Evolutionary conservation across 2,888 invertebrate species (phyloP).

Genomic region (Endotricha flammealis): DNA sequence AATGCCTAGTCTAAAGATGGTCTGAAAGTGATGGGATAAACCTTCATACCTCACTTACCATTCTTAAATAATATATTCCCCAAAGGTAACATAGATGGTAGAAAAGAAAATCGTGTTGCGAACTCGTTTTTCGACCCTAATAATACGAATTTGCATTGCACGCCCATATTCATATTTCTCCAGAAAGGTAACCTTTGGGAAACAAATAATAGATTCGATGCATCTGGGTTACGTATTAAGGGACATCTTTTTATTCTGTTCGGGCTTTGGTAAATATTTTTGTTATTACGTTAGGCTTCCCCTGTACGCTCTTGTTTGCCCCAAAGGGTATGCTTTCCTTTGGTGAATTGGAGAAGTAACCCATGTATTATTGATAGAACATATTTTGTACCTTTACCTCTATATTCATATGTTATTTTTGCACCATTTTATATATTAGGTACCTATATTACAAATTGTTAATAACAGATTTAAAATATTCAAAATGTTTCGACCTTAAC

Average conservation of each 20-base stretch:
- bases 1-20: too few species aligned
- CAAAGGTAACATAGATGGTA: conserved; percentile 48
- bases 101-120: conserved; percentile 48
- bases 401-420: too few species aligned
- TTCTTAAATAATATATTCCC: conserved; percentile 64
- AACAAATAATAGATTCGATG: conserved; percentile 72
- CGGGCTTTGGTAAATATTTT: conserved; percentile 72
- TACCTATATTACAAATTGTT: neutral
- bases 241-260: conserved; percentile 73
- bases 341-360: conserved; percentile 50
- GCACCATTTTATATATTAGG: too few species aligned
- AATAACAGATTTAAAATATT: neutral
- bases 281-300: conserved; percentile 62
- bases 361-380: conserved; percentile 50
- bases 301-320: conserved; percentile 33
- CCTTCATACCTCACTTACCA: conserved; percentile 46
- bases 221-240: conserved; percentile 70
- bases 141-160: conserved; percentile 61
- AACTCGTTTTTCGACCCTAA: conserved; percentile 38
- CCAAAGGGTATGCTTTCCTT: conserved; percentile 41
- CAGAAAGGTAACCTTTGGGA: conserved; percentile 54
- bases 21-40: too few species aligned
- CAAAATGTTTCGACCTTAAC: conserved; percentile 1
- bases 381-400: conserved; percentile 22
- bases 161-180: conserved; percentile 51